phyloP scores from a whole-genome alignment of 2,113 vertebrate genomes.

The Polypterus senegalus region DNA sequence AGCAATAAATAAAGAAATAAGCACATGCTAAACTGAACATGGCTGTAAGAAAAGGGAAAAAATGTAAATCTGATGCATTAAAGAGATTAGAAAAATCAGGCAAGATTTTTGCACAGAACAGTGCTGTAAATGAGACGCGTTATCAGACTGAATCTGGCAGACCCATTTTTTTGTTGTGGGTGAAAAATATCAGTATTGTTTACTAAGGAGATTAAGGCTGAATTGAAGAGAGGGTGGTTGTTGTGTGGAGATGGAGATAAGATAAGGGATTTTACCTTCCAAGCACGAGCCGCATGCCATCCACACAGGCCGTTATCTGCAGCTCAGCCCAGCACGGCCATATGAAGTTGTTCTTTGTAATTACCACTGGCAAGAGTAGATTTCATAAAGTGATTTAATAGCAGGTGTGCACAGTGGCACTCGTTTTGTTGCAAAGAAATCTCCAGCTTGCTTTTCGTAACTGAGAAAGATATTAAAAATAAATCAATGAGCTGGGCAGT shows the following conservation, averaged over 20 bases:
- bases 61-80: conserved; percentile 58
- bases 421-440: background rate
- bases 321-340: conserved; percentile 67
- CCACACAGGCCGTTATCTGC: conserved; percentile 71
- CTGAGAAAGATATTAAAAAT: too few species aligned
- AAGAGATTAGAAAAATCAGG: conserved; percentile 65
- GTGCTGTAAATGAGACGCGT: conserved; percentile 74
- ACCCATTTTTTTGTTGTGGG: conserved; percentile 67
- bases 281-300: conserved; percentile 53
- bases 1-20: too few species aligned
- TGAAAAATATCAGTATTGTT: conserved; percentile 99
- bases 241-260: conserved; percentile 97
- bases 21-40: conserved; percentile 33
- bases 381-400: conserved; percentile 66
- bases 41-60: conserved; percentile 56
- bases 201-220: conserved; percentile 95
- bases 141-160: conserved; percentile 68
- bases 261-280: conserved; percentile 77
- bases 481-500: too few species aligned
- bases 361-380: conserved; percentile 88
- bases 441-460: background rate
- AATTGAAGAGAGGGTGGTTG: conserved; percentile 95
- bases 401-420: background rate
- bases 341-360: conserved; percentile 97
- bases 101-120: conserved; percentile 67